phyloP scores from a whole-genome alignment of 2,797 vertebrate genomes.

The Dendrocincla fuliginosa region DNA sequence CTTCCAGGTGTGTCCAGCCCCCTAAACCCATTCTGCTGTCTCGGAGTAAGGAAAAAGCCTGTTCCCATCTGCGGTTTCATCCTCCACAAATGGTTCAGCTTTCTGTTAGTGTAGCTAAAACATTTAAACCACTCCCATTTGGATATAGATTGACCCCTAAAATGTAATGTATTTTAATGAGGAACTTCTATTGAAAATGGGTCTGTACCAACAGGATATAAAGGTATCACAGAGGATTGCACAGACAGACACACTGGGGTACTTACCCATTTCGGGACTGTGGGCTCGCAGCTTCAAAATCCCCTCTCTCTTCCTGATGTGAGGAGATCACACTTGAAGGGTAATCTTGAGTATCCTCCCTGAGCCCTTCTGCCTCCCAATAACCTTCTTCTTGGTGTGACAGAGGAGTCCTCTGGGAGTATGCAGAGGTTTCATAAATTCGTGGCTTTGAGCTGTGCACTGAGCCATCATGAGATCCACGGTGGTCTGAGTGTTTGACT shows the following conservation, averaged over 20 bases:
- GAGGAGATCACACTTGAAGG: neutral
- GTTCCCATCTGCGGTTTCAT: neutral
- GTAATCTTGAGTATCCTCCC: neutral
- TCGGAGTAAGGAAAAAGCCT: neutral
- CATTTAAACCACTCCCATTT: neutral
- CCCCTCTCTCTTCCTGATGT: neutral
- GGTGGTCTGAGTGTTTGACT: neutral
- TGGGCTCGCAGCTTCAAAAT: neutral
- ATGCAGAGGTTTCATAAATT: neutral
- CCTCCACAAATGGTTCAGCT: neutral
- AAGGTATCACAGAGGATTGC: neutral
- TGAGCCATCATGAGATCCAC: neutral
- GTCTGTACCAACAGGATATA: neutral
- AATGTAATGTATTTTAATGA: neutral
- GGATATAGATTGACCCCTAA: neutral
- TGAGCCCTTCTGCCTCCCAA: neutral
- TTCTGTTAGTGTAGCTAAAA: neutral
- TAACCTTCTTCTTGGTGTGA: neutral
- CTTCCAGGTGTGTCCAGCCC: neutral
- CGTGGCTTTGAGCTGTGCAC: neutral
- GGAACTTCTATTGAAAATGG: neutral
- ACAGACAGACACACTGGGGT: neutral
- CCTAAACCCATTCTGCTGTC: neutral
- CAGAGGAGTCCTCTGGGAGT: neutral
- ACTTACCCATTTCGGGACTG: constrained; percentile 58